phyloP scores from a whole-genome alignment of 2,888 invertebrate genomes.

The Drosophila hawaiiensis region DNA sequence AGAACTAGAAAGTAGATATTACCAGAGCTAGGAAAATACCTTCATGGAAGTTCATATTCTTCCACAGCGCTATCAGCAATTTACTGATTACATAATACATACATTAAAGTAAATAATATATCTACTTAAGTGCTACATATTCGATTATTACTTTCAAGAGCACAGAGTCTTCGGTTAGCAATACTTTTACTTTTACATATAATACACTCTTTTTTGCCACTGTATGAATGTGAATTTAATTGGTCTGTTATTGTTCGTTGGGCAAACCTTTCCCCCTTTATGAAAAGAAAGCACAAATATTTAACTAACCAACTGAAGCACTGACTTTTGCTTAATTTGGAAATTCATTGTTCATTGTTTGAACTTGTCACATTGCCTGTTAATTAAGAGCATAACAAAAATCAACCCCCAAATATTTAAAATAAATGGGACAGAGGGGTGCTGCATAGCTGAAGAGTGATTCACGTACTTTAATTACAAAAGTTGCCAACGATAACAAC shows the following conservation, averaged over 20 bases:
- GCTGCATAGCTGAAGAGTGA: constrained; percentile 26
- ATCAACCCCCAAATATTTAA: constrained; percentile 21
- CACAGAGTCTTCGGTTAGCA: not conserved
- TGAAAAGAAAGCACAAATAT: constrained; percentile 9
- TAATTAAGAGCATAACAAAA: constrained; percentile 37
- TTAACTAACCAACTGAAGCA: constrained; percentile 22
- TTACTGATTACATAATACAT: not conserved
- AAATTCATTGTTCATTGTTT: constrained; percentile 46
- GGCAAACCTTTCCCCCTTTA: not conserved
- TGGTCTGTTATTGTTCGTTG: constrained; percentile 30
- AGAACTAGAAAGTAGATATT: not conserved
- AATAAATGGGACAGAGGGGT: too few relatives aligned
- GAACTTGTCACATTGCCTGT: constrained; percentile 52
- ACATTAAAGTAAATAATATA: not conserved
- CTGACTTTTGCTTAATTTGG: constrained; percentile 38
- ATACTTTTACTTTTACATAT: constrained; percentile 48
- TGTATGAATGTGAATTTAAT: constrained; percentile 42
- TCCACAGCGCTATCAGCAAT: not conserved
- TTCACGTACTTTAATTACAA: constrained; percentile 57
- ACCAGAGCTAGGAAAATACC: not conserved
- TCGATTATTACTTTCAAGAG: constrained; percentile 4
- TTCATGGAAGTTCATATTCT: not conserved
- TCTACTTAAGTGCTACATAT: not conserved
- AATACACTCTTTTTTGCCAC: constrained; percentile 29
- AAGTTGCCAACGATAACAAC: constrained; percentile 10